Conservation (phyloP, 2,797 vertebrate genomes). For the Myotis vivesi region DNA sequence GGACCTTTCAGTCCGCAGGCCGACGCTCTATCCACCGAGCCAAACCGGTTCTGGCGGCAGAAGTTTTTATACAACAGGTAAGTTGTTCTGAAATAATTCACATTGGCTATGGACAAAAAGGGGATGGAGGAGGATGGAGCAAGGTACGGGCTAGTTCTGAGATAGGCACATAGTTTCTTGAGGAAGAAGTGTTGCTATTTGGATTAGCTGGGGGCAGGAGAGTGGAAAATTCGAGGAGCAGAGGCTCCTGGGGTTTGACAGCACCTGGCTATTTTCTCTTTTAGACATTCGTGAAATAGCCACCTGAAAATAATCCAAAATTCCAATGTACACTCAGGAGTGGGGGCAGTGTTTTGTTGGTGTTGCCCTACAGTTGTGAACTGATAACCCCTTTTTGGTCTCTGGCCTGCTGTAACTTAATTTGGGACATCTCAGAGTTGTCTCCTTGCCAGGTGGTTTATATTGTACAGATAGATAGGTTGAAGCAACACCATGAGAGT, state of each 20-base stretch:
- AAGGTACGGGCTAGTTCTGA: background rate
- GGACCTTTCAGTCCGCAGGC: too few relatives aligned
- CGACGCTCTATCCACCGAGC: too few relatives aligned
- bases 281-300: background rate
- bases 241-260: background rate
- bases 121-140: too few relatives aligned
- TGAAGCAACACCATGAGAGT: background rate
- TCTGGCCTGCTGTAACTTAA: background rate
- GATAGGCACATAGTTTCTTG: fast-evolving
- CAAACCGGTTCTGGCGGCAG: too few relatives aligned
- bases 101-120: background rate
- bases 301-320: background rate
- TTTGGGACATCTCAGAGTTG: background rate
- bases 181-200: background rate
- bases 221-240: background rate
- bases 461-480: background rate
- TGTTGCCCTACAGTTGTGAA: background rate
- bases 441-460: background rate
- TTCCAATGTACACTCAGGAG: too few relatives aligned
- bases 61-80: background rate
- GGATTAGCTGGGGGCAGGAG: background rate
- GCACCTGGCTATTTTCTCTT: background rate
- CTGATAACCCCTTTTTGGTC: background rate
- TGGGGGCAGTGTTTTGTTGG: background rate
- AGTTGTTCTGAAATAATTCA: background rate